phyloP scores from a whole-genome alignment of 2,797 vertebrate species.

The Momotus momota region DNA sequence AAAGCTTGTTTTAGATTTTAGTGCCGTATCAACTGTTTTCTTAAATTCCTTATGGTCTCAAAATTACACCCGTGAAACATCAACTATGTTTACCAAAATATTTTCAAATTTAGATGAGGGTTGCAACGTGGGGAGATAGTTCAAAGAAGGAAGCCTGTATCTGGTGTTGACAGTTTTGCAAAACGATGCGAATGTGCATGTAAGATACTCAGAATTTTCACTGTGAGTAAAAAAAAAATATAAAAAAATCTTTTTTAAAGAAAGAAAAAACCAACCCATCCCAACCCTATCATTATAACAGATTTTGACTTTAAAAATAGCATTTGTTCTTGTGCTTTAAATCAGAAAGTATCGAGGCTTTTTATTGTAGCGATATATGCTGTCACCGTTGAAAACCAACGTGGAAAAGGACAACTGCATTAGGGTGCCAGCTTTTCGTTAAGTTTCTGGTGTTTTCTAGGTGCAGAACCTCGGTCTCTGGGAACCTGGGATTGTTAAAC shows the following conservation, averaged over 20 bases:
- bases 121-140: slow-evolving; percentile 45
- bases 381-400: background rate
- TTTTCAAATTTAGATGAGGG: slow-evolving; percentile 59
- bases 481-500: background rate
- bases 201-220: slow-evolving; percentile 1
- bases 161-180: slow-evolving; percentile 58
- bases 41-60: slow-evolving; percentile 58
- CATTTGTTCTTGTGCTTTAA: slow-evolving; percentile 17
- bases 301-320: slow-evolving; percentile 54
- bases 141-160: slow-evolving; percentile 18
- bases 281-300: slow-evolving; percentile 17
- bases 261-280: background rate
- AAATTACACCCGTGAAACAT: slow-evolving; percentile 48
- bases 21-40: slow-evolving; percentile 50
- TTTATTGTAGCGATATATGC: background rate
- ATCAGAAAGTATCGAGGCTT: background rate
- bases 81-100: slow-evolving; percentile 67
- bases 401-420: background rate
- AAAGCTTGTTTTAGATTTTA: slow-evolving; percentile 38
- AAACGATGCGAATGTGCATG: slow-evolving; percentile 32
- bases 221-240: slow-evolving; percentile 17
- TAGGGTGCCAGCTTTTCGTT: background rate
- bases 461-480: background rate
- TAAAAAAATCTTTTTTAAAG: background rate
- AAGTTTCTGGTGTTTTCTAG: background rate